phyloP scores from a whole-genome alignment of 2,888 invertebrate genomes.

The Cosmia trapezina region DNA sequence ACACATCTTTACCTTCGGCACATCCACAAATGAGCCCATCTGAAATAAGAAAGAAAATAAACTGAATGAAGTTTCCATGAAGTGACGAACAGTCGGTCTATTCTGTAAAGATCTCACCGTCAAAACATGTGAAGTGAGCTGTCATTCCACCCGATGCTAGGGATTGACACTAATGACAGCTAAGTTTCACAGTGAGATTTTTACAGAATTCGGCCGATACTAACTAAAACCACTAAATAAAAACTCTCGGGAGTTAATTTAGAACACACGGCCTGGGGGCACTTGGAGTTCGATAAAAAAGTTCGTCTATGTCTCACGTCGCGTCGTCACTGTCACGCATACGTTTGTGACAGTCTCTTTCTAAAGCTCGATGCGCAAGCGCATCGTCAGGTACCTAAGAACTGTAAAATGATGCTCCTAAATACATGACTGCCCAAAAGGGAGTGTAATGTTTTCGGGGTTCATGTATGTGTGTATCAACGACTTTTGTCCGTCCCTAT shows the following conservation, averaged over 20 bases:
- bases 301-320: background rate
- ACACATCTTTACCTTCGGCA: constrained; percentile 64
- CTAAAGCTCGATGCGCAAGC: no score
- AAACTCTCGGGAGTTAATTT: no score
- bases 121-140: background rate
- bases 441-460: no score
- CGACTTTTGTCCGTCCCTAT: no score
- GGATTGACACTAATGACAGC: background rate
- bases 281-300: background rate
- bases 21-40: constrained; percentile 49
- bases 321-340: background rate
- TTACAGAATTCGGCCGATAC: background rate
- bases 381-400: no score
- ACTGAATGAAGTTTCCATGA: no score
- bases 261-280: no score
- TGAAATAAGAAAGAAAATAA: constrained; percentile 16
- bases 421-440: no score
- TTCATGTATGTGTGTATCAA: no score
- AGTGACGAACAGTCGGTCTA: background rate
- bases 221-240: no score
- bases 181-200: background rate
- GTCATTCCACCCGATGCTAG: background rate
- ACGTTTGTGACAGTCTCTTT: background rate
- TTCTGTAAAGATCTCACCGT: background rate
- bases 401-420: no score